A percentile compares a stretch with the other conserved stretches of the same genome.
These are phyloP conservation scores for Cyrtorhinus lividipennis DNA, from an alignment of 1,140 invertebrate genomes.

Conservation along the genomic window DNA sequence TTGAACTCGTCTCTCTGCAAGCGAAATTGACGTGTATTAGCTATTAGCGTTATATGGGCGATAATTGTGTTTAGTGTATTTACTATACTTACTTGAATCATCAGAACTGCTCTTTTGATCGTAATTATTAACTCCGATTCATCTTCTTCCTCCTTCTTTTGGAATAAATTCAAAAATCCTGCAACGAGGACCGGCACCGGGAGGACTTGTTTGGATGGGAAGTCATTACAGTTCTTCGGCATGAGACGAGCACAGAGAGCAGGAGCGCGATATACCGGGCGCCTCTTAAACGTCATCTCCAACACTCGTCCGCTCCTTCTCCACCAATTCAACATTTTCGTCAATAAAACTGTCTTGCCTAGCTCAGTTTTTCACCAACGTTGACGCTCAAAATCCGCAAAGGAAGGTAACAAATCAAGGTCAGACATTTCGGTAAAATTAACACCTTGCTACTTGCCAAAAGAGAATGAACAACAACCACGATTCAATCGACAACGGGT, in stretches of 20 bases:
- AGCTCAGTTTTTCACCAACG: too few species aligned
- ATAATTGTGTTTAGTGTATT: neutral
- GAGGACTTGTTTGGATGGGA: too few species aligned
- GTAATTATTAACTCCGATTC: constrained; percentile 53
- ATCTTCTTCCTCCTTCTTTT: constrained; percentile 35
- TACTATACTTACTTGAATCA: constrained; percentile 35
- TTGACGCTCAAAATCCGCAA: too few species aligned
- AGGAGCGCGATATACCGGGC: neutral
- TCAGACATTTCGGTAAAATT: too few species aligned
- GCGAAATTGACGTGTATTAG: constrained; percentile 4
- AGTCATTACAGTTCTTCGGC: too few species aligned
- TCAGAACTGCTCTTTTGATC: constrained; percentile 56
- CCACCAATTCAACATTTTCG: neutral
- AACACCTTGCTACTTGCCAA: too few species aligned
- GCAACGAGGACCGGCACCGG: neutral
- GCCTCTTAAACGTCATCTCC: too few species aligned
- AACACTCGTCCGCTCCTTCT: neutral
- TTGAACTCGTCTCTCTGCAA: constrained; percentile 54
- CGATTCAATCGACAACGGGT: too few species aligned
- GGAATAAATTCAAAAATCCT: constrained; percentile 30
- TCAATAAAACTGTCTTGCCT: too few species aligned
- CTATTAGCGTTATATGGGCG: too few species aligned
- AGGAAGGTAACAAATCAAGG: too few species aligned
- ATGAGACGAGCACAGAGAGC: neutral
- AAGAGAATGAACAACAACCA: too few species aligned